Base-by-base conservation (phyloP, 2,113 vertebrate genomes). In the Microtus ochrogaster region DNA sequence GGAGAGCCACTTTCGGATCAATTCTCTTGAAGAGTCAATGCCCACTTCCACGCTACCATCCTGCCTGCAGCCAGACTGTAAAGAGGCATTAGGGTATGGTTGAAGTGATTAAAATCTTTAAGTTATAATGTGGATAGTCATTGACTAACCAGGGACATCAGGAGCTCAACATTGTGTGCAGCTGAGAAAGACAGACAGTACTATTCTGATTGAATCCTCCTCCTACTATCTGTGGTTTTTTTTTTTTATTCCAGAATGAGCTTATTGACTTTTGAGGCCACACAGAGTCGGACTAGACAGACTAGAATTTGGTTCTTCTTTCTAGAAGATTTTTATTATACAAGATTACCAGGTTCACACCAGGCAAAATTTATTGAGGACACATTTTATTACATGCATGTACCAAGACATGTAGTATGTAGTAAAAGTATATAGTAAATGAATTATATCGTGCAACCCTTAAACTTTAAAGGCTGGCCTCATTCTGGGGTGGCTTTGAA, bases 251-350 rank as follows among this genome's bases (percentile, higher is more conserved):
- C 2, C 28, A 19, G 55, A 66, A 28, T 66, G 26, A 65, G 28
- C 17, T 84, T 41, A 68, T 44, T 92, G 58, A 36, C 78, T 65
- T 92, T 89, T 65, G 63, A 94, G n/a, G 39, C 13, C 30, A n/a
- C 28, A 63, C 2, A 73, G 44, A 83, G 84, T 65, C 17, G 2
- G 1, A 7, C 12, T 66, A 55, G 33, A 68, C 17, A 3, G 1
- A 5, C 12, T 66, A 55, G 33, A 63, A 83, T 74, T 74, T 77
- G 55, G 0, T 28, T 95, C 22, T 26, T 86, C 19, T 76, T 85
- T 95, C 30, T n/a, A 88, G 90, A 49, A 36, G 47, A 74, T 91
- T 66, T 17, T 26, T 91, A 91, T 82, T 68, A 66, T 41, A 33
- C 0, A 63, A 83, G 28, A 96, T 33, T 49, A 33, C 0, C 55